These are phyloP conservation scores for Lucilia cuprina DNA, from an alignment of 1,140 invertebrate species.

Conservation along the genomic window DNA sequence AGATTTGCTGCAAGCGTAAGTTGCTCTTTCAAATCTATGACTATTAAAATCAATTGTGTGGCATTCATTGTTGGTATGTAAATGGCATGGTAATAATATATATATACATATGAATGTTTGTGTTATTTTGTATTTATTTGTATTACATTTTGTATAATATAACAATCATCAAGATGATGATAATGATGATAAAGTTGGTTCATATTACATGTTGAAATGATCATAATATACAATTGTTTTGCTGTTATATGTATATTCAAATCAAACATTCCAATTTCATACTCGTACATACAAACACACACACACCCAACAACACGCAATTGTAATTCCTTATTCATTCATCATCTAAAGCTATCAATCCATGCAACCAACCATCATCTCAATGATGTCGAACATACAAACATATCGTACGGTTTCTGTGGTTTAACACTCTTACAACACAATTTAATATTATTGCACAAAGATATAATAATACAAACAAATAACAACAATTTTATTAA, in stretches of 20 bases:
- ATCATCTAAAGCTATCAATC: neutral
- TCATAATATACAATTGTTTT: neutral
- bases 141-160: neutral
- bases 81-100: neutral
- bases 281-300: neutral
- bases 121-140: neutral
- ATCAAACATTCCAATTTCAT: neutral
- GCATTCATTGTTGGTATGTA: neutral
- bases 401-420: neutral
- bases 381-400: neutral
- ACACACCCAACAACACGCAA: neutral
- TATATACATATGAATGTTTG: neutral
- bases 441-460: too few species aligned
- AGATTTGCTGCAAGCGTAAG: slow-evolving; percentile 56
- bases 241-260: neutral
- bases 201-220: neutral
- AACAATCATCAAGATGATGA: neutral
- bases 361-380: neutral
- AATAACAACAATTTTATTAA: neutral
- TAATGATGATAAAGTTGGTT: neutral
- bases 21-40: slow-evolving; percentile 19
- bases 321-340: neutral
- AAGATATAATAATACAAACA: neutral
- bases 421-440: neutral
- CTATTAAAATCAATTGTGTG: neutral